Evolutionary conservation across 2,113 vertebrate species (phyloP).

Genomic region (Lynx canadensis): DNA sequence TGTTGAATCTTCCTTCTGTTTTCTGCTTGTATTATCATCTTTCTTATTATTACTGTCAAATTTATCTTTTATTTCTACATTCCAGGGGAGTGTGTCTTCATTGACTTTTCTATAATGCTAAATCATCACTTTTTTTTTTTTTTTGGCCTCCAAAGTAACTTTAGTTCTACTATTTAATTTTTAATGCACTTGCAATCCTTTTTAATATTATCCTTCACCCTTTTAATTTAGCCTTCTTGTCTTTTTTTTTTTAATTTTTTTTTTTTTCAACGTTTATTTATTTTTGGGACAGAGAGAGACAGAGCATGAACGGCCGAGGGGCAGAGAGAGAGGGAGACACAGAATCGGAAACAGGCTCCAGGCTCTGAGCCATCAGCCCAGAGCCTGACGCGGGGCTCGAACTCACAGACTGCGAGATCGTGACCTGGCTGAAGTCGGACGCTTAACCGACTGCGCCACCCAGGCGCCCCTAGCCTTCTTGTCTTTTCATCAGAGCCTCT

Average conservation of each 20-base stretch:
- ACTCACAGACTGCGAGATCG: too few relatives aligned
- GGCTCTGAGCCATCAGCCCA: too few relatives aligned
- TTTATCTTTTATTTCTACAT: conserved; percentile 2
- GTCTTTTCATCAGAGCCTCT: background rate
- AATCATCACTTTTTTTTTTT: background rate
- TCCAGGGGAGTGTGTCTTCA: background rate
- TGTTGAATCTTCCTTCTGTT: conserved; percentile 14
- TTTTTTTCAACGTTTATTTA: too few relatives aligned
- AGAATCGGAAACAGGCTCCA: too few relatives aligned
- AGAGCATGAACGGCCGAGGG: too few relatives aligned
- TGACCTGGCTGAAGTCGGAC: too few relatives aligned
- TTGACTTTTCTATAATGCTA: conserved; percentile 22
- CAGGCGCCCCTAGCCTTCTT: background rate
- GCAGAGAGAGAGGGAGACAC: too few relatives aligned
- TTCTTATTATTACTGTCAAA: conserved; percentile 45
- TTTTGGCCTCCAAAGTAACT: background rate
- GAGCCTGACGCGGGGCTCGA: too few relatives aligned
- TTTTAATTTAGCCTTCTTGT: background rate
- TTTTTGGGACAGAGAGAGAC: too few relatives aligned
- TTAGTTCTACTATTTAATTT: conserved; percentile 19
- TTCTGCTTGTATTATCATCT: background rate
- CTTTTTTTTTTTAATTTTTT: too few relatives aligned
- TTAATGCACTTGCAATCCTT: background rate
- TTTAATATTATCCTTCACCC: background rate
- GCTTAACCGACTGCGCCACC: too few relatives aligned